phyloP scores from a whole-genome alignment of 1,140 invertebrate species.

The Drosophila nasuta region DNA sequence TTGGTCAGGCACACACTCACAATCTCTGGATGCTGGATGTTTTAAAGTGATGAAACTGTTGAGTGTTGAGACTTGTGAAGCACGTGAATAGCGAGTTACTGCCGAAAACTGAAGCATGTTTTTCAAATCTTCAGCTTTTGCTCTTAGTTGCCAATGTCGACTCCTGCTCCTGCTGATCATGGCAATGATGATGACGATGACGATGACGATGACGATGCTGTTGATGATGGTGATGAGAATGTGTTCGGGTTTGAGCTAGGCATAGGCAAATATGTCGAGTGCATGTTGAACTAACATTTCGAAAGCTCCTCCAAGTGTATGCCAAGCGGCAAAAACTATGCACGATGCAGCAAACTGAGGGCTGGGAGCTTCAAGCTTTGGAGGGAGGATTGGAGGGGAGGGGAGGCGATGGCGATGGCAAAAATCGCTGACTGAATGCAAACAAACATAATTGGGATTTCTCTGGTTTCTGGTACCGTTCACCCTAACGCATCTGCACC shows the following conservation, averaged over 20 bases:
- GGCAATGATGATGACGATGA: constrained; percentile 14
- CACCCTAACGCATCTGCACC: constrained; percentile 23
- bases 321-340: constrained; percentile 61
- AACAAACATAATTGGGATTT: constrained; percentile 84
- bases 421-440: constrained; percentile 83
- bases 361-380: constrained; percentile 10
- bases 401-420: constrained; percentile 34
- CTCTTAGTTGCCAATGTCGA: constrained; percentile 43
- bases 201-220: constrained; percentile 3
- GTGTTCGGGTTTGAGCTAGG: constrained; percentile 54
- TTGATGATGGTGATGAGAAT: constrained; percentile 44
- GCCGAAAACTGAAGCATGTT: constrained; percentile 24
- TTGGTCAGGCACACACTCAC: constrained; percentile 16
- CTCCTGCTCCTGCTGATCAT: constrained; percentile 3
- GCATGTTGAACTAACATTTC: constrained; percentile 81
- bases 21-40: constrained; percentile 7
- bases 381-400: not conserved
- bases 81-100: constrained; percentile 15
- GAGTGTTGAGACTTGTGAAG: constrained; percentile 51
- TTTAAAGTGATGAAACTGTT: constrained; percentile 75
- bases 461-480: constrained; percentile 65
- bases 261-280: constrained; percentile 77
- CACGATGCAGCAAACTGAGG: constrained; percentile 9
- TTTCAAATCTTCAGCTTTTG: constrained; percentile 14
- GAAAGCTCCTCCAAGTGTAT: constrained; percentile 76